Evolutionary conservation across 2,797 vertebrate genomes (phyloP), one percentile per base, ranked within the genome.

Genomic region (Anisognathus igniventris): DNA sequence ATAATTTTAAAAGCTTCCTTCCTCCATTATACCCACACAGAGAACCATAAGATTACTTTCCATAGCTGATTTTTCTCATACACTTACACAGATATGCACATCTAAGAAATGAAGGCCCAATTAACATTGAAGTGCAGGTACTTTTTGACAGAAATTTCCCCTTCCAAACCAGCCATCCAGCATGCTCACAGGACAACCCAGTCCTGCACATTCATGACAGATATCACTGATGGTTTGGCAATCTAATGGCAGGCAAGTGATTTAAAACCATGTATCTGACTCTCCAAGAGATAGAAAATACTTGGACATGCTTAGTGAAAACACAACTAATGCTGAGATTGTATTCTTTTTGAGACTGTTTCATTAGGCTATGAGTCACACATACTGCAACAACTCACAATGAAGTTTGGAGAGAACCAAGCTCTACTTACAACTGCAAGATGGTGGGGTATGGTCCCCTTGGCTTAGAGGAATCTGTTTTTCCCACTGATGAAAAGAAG

Each of bases 321-420:
- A 90, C n/a, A 51, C 47, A 87, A 42, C 77, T 86, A 91, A 86
- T 3, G 5, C 62, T 8, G 66, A 72, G 62, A 78, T 24, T 76
- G 84, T 84, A 39, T 77, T 92, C 51, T 65, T 65, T 84, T 18
- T 21, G 50, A 79, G 85, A n/a, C 70, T 76, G 70, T 44, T 95
- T 84, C 91, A 92, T 88, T 83, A 95, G 58, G 51, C 68, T 58
- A 8, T 62, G 88, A 95, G 87, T 92, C 92, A 93, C 68, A 56
- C 47, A 60, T 5, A 17, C 75, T 62, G 64, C 51, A 83, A 61
- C 70, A 66, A 51, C 51, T 90, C 3, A 1, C 75, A 42, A 3
- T 8, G 66, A 82, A 47, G 23, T 84, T 68, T 65, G 60, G 58
- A 75, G 40, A 82, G 51, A 66, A 85, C 14, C 39, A 39, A 31